These are phyloP conservation scores for Phaonia tiefii DNA, from an alignment of 2,888 invertebrate genomes.

Conservation along the genomic window DNA sequence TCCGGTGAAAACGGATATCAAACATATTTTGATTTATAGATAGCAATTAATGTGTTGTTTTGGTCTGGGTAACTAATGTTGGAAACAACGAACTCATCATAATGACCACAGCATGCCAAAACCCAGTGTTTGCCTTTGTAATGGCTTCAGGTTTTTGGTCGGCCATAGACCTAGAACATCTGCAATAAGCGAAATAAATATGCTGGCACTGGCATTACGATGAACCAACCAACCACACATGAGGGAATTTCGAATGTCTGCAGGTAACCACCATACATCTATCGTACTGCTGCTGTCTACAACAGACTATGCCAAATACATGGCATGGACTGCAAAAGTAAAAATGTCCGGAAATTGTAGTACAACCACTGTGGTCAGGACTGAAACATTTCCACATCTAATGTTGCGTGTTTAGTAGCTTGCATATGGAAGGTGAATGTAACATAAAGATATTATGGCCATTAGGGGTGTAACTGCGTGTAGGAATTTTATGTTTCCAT, in stretches of 20 bases:
- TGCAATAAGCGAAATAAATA: conserved; percentile 15
- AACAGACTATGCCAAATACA: no score
- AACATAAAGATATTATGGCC: no score
- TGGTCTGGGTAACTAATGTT: conserved; percentile 35
- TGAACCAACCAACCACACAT: conserved; percentile 1
- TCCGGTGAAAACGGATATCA: conserved; percentile 8
- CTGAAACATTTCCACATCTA: conserved; percentile 10
- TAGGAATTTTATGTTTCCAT: not conserved
- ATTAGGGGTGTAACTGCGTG: no score
- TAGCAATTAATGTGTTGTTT: conserved; percentile 56
- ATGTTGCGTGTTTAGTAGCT: conserved; percentile 37
- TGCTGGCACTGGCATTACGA: conserved; percentile 8
- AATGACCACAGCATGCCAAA: conserved; percentile 33
- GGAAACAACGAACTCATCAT: conserved; percentile 38
- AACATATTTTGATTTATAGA: conserved; percentile 59
- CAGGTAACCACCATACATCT: conserved; percentile 45
- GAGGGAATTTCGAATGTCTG: conserved; percentile 22
- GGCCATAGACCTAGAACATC: conserved; percentile 5
- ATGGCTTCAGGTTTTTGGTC: not conserved
- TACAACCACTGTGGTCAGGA: not conserved
- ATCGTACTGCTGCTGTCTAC: no score
- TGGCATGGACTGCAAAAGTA: not conserved
- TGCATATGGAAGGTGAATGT: no score
- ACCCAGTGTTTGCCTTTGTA: not conserved
- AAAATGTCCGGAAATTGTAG: conserved; percentile 12